A percentile compares a stretch with the other conserved stretches of the same genome.
phyloP scores from a whole-genome alignment of 1,140 invertebrate species.

The Monomorium pharaonis region DNA sequence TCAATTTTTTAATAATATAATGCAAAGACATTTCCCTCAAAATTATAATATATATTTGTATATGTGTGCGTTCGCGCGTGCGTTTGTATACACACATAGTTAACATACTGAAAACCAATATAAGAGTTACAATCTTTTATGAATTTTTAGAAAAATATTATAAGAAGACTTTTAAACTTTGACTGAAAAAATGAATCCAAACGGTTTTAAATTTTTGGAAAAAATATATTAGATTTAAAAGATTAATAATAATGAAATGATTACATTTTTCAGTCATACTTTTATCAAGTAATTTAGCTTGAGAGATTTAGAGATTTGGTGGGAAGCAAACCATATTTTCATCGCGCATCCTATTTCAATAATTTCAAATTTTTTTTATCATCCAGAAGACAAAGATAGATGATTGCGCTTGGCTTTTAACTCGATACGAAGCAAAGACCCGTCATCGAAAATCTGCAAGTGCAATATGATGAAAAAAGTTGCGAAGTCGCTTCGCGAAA shows the following conservation, averaged over 20 bases:
- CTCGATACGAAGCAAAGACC: neutral
- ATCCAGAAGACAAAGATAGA: neutral
- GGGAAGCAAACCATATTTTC: neutral
- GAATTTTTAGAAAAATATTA: constrained; percentile 31
- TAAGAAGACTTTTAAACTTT: neutral
- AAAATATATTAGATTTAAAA: neutral
- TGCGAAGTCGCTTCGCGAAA: constrained; percentile 38
- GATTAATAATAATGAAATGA: neutral
- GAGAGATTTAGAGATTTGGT: constrained; percentile 5
- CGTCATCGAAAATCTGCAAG: neutral
- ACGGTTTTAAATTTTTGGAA: constrained; percentile 16
- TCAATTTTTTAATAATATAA: constrained; percentile 3
- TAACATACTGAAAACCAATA: neutral
- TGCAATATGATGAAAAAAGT: constrained; percentile 40
- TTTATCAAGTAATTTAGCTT: constrained; percentile 3
- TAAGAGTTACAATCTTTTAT: constrained; percentile 6
- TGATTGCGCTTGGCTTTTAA: neutral
- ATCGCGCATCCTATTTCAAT: neutral
- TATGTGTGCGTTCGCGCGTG: too few species aligned
- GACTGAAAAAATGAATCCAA: constrained; percentile 3
- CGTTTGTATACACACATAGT: too few species aligned
- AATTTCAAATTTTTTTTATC: neutral
- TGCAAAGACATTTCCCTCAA: constrained; percentile 13
- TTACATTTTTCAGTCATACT: neutral
- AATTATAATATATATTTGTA: neutral